Evolutionary conservation across 2,797 vertebrate genomes (phyloP).

Genomic region (Catharus ustulatus): DNA sequence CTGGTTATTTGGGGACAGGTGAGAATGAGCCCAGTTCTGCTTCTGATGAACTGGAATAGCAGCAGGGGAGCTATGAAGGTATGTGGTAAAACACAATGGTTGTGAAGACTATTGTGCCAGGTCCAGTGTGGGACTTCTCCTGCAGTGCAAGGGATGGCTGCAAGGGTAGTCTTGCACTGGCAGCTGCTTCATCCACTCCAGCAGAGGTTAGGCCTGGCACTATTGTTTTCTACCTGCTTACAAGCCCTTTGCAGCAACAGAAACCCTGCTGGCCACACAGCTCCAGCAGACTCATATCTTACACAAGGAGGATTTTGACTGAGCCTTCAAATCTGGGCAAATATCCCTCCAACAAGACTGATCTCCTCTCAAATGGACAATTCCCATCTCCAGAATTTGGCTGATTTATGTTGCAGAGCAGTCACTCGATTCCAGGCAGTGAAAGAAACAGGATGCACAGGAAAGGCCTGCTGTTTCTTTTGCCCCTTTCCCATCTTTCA

Average conservation of each 20-base stretch:
- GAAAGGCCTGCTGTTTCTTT: neutral
- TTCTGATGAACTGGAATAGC: neutral
- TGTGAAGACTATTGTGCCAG: accelerated
- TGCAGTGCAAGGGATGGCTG: neutral
- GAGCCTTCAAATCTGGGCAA: neutral
- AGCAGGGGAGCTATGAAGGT: neutral
- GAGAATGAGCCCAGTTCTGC: neutral
- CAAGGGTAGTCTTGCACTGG: neutral
- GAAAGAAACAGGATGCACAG: neutral
- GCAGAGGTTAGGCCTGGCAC: neutral
- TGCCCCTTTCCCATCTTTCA: neutral
- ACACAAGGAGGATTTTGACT: neutral
- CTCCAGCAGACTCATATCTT: neutral
- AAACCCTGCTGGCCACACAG: neutral
- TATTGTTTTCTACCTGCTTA: neutral
- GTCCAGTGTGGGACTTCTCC: neutral
- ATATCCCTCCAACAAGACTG: accelerated
- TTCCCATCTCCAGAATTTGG: neutral
- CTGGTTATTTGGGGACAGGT: neutral
- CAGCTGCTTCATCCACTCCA: neutral
- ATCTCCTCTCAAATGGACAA: neutral
- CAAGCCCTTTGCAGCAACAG: neutral
- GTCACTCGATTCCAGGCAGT: neutral
- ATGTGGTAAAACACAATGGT: neutral
- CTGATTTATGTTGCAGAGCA: neutral